Conservation (phyloP, 2,113 vertebrate species). For the Balaeniceps rex region DNA sequence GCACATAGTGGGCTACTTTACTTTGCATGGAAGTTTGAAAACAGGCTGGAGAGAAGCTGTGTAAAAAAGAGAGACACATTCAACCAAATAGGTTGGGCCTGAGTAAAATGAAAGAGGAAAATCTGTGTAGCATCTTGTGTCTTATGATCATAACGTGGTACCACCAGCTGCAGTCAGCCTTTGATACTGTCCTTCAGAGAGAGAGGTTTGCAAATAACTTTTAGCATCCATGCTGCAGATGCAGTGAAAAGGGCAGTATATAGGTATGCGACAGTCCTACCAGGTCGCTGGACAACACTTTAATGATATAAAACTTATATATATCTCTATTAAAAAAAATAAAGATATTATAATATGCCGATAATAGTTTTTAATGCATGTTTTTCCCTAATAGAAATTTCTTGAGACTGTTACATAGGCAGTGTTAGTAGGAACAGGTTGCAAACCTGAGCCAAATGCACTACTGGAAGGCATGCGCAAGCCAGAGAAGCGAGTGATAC, state of each 20-base stretch:
- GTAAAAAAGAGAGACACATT: neutral
- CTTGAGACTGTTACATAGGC: neutral
- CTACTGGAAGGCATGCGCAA: neutral
- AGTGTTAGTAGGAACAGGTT: neutral
- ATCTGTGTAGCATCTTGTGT: neutral
- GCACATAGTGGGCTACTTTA: neutral
- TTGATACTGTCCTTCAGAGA: neutral
- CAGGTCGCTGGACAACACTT: neutral
- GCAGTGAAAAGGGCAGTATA: neutral
- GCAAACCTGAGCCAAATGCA: neutral
- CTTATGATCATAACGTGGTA: neutral
- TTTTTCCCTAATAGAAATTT: neutral
- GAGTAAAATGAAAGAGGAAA: neutral
- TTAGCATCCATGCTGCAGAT: neutral
- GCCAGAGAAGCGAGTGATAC: neutral
- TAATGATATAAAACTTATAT: neutral
- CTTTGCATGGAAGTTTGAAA: neutral
- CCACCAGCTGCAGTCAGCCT: neutral
- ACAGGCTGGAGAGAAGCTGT: neutral
- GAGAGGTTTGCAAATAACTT: neutral
- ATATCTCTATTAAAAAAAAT: too few species aligned
- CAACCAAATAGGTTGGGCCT: neutral
- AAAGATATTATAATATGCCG: neutral
- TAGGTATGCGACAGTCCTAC: neutral
- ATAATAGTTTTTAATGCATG: neutral